Conservation (phyloP, 2,797 vertebrate species). For the Astyanax mexicanus region DNA sequence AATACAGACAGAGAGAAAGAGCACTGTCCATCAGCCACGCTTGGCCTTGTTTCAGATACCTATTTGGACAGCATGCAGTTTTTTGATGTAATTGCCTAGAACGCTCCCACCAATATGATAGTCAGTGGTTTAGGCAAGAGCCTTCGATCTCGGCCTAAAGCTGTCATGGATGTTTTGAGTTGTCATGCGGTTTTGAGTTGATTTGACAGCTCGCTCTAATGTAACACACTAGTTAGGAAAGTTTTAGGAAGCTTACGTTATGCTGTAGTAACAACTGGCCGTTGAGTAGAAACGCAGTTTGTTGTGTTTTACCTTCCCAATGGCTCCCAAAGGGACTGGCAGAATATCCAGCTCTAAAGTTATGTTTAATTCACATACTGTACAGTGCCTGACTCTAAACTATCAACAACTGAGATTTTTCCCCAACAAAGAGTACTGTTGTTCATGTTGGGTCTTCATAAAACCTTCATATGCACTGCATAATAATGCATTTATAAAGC, state of each 20-base stretch:
- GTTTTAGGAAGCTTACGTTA: not conserved
- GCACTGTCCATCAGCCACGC: constrained; percentile 25
- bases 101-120: not conserved
- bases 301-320: not conserved
- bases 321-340: no score
- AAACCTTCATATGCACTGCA: no score
- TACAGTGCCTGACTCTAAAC: not conserved
- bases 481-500: no score
- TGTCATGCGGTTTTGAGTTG: not conserved
- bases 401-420: no score
- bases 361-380: not conserved
- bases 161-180: not conserved
- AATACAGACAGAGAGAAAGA: constrained; percentile 20
- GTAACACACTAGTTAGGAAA: not conserved
- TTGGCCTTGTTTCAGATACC: constrained; percentile 27
- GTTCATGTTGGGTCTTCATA: no score
- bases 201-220: constrained; percentile 3
- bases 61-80: constrained; percentile 19
- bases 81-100: constrained; percentile 27
- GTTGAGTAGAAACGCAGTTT: no score
- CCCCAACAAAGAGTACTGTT: not conserved
- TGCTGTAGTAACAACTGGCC: not conserved
- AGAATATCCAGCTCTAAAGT: not conserved
- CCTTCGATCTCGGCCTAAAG: constrained; percentile 22
- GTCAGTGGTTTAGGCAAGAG: not conserved